Evolutionary conservation across 1,140 invertebrate genomes (phyloP), one percentile per base, ranked within the genome.

Genomic region (Macrosteles quadrilineatus): DNA sequence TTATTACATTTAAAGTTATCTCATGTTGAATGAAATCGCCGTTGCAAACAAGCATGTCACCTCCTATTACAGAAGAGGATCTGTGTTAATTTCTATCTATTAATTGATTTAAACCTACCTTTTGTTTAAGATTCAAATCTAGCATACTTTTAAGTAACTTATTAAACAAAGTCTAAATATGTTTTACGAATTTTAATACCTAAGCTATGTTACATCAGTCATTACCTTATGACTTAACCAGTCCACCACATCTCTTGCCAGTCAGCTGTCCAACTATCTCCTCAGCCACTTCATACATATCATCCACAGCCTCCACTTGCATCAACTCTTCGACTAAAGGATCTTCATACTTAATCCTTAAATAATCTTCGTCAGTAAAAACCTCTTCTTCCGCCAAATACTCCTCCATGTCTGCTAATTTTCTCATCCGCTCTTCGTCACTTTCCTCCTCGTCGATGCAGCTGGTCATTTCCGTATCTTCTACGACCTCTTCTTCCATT

Each of bases 251-350:
- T 4, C 6, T 59, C 55, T 59, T 59, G 23, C 27, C 27, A 6
- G 55, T 59, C 21, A 59, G 21, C 6, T 2, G 2, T 9, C 55
- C 55, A 4, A 59, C 25, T 11, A 59, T 59, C 55, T 59, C 55
- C 4, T 59, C 55, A 4, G 55, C 55, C 55, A 59, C 2, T 9
- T 29, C 25, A n/a, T 59, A 59, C 25, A 59, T 2, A 6, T 59
- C 55, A 23, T 59, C 55, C 55, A 59, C 55, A 78, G 87, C 87
- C 80, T 86, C 83, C 25, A 85, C 79, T 69, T 79, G 80, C 76
- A 83, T 82, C 23, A 90, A 79, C 70, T 82, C 79, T 75, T 87
- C 87, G 0, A 90, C 79, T n/a, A 83, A 79, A n/a, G 85, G 84
- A 11, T 84, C 83, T 77, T 88, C 86, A 71, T 86, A 88, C 77